phyloP scores from a whole-genome alignment of 1,140 invertebrate genomes.

The Campoletis sonorensis region DNA sequence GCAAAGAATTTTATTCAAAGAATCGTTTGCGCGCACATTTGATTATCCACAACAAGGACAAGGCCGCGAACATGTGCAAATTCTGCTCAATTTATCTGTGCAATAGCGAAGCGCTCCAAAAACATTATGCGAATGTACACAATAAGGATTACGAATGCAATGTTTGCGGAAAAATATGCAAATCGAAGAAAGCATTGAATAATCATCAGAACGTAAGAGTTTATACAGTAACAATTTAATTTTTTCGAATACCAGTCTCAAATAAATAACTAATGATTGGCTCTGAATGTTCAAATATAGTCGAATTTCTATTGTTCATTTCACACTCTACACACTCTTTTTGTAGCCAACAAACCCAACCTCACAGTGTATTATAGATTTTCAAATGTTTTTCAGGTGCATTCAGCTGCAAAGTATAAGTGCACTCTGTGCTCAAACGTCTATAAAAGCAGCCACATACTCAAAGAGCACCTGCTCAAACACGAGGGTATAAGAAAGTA shows the following conservation, averaged over 20 bases:
- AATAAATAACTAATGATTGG: too few relatives aligned
- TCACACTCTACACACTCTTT: too few relatives aligned
- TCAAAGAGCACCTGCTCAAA: constrained; percentile 68
- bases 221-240: constrained; percentile 17
- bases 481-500: constrained; percentile 68
- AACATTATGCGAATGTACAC: constrained; percentile 60
- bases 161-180: constrained; percentile 59
- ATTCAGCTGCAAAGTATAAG: constrained; percentile 62
- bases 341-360: too few relatives aligned
- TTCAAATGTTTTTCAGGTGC: constrained; percentile 53
- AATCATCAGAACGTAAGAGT: constrained; percentile 66
- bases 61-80: constrained; percentile 59
- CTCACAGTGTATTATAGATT: neutral
- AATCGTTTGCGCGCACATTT: constrained; percentile 61
- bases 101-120: constrained; percentile 56
- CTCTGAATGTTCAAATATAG: too few relatives aligned
- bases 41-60: constrained; percentile 62
- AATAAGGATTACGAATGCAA: constrained; percentile 61
- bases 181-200: constrained; percentile 63
- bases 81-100: constrained; percentile 63
- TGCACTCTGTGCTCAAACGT: constrained; percentile 63
- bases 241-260: too few relatives aligned
- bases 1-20: constrained; percentile 63
- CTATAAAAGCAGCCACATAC: constrained; percentile 65
- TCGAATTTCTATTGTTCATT: too few relatives aligned